phyloP scores from a whole-genome alignment of 2,797 vertebrate genomes.

The Anomalospiza imberbis region DNA sequence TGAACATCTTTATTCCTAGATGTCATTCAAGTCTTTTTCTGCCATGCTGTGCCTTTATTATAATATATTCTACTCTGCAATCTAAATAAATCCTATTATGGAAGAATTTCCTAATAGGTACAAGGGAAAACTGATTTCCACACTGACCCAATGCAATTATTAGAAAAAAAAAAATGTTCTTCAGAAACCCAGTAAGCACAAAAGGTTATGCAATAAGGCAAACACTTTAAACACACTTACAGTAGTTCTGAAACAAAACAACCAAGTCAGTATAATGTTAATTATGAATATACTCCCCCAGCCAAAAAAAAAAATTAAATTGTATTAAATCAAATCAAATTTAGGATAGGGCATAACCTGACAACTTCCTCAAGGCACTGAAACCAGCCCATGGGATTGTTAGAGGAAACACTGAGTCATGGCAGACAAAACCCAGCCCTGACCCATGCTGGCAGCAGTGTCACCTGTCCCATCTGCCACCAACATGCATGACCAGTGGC shows the following conservation, averaged over 20 bases:
- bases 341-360: neutral
- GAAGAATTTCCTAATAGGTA: neutral
- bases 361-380: neutral
- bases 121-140: conserved; percentile 2
- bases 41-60: neutral
- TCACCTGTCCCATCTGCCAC: neutral
- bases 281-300: neutral
- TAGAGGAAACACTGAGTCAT: neutral
- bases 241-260: neutral
- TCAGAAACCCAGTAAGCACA: neutral
- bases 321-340: neutral
- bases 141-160: neutral
- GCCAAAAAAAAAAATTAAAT: neutral
- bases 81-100: neutral
- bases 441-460: neutral
- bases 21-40: neutral
- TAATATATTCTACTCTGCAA: neutral
- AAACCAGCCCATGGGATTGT: neutral
- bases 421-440: neutral
- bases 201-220: neutral
- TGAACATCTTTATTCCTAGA: neutral
- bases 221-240: neutral
- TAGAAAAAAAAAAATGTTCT: neutral
- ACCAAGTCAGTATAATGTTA: neutral
- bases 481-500: neutral